Evolutionary conservation across 2,888 invertebrate genomes (phyloP), one percentile per base, ranked within the genome.

Genomic region (Melanargia galathea): DNA sequence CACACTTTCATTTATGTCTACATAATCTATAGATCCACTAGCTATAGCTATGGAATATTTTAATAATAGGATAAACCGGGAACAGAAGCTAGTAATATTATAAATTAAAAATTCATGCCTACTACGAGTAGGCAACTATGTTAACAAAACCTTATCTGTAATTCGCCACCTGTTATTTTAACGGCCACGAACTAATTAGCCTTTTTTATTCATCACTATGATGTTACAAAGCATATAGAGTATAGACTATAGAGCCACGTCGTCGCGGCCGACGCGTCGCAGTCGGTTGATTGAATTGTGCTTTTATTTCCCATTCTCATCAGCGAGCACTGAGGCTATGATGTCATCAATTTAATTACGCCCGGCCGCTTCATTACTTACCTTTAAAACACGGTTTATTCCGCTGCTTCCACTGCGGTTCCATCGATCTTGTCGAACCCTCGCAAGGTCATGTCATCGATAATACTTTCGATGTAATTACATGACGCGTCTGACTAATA

Each of bases 341-440:
- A 88, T 85, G 85, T 89, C 90, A 88, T 88, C 86, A 82, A 83
- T 85, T 85, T 89, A 87, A 89, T 88, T 87, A 87, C 77, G 82
- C 69, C 69, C 76, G 79, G 72, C 79, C 81, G 79, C 83, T 85
- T 83, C 83, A 84, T 84, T 86, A 87, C 60, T 56, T 63, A 55
- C 40, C 46, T 55, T 43, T 63, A 62, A 64, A 61, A 59, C 59
- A 33, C 49, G 45, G 75, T 77, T 74, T 76, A 74, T 79, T 76
- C 76, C 59, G 62, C 58, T 18, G 18, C 57, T 20, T 62, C 35
- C 45, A 43, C 43, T 10, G 46, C 43, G 40, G 55, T 48, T 59
- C 43, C 30, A 64, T 68, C 35, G 60, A 75, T 69, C 78, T 73
- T 72, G 69, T 54, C 70, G 71, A 64, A 52, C 67, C 71, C 70